Conservation (phyloP, 2,888 invertebrate genomes). For the Papilio demoleus region DNA sequence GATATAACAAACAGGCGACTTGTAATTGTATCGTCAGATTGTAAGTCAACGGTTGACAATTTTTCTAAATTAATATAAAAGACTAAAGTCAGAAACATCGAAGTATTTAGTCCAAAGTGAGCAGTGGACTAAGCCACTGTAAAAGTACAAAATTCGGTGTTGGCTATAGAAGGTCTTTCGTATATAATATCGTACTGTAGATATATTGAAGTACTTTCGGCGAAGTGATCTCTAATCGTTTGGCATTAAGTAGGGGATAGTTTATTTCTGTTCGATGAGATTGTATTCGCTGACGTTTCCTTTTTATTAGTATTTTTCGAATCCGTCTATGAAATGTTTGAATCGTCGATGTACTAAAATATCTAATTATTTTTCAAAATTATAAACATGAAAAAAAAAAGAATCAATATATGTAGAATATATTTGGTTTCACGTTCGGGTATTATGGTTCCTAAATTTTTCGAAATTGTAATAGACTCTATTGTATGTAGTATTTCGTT, state of each 20-base stretch:
- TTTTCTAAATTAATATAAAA: constrained; percentile 78
- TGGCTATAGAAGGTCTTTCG: constrained; percentile 77
- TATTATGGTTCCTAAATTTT: constrained; percentile 84
- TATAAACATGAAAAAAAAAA: constrained; percentile 71
- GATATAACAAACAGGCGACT: constrained; percentile 70
- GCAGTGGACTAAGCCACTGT: constrained; percentile 76
- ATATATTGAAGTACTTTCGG: constrained; percentile 70
- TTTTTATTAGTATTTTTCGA: constrained; percentile 71
- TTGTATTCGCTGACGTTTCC: constrained; percentile 66
- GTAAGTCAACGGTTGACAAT: constrained; percentile 79
- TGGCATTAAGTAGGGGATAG: constrained; percentile 74
- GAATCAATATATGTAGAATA: constrained; percentile 71
- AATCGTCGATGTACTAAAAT: constrained; percentile 73
- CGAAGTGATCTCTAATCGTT: constrained; percentile 69
- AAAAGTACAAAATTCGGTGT: constrained; percentile 84
- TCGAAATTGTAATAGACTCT: constrained; percentile 84
- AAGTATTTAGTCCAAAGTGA: constrained; percentile 82
- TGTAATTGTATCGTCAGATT: constrained; percentile 61
- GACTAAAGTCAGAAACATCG: constrained; percentile 81
- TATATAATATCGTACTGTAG: constrained; percentile 70
- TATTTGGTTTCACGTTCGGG: constrained; percentile 82
- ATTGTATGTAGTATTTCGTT: constrained; percentile 81
- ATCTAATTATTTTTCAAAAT: constrained; percentile 80
- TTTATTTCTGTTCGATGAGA: constrained; percentile 73
- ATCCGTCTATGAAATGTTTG: constrained; percentile 81